These are phyloP conservation scores for Candoia aspera DNA, from an alignment of 2,113 vertebrate genomes.

Conservation along the genomic window DNA sequence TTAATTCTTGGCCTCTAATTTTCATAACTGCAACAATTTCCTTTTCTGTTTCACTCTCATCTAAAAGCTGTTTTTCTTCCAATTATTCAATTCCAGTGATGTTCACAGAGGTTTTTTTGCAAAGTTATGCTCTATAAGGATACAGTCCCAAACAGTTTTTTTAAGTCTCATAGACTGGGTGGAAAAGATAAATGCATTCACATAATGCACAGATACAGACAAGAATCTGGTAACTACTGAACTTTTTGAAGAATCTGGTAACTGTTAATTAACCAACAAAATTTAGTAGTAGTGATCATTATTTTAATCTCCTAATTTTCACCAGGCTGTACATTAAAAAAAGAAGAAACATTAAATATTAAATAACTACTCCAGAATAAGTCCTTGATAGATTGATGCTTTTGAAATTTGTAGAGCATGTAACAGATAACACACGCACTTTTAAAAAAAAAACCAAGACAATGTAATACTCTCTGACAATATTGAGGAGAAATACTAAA, in stretches of 20 bases:
- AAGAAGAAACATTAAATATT: constrained; percentile 74
- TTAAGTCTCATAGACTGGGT: constrained; percentile 56
- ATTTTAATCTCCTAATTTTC: constrained; percentile 76
- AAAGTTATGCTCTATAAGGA: constrained; percentile 70
- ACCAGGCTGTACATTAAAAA: constrained; percentile 65
- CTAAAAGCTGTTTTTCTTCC: constrained; percentile 65
- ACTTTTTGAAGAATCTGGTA: constrained; percentile 74
- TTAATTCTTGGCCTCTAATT: constrained; percentile 57
- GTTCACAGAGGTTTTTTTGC: constrained; percentile 78
- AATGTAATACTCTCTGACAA: constrained; percentile 44
- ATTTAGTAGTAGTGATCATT: constrained; percentile 70
- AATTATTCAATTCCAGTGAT: constrained; percentile 60
- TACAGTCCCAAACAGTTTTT: constrained; percentile 72
- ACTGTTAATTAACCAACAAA: constrained; percentile 74
- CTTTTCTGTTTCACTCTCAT: constrained; percentile 66
- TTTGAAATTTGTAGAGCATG: constrained; percentile 64
- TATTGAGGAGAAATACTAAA: constrained; percentile 64
- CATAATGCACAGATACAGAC: constrained; percentile 66
- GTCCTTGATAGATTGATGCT: constrained; percentile 73
- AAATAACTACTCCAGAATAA: constrained; percentile 73
- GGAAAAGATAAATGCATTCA: constrained; percentile 35
- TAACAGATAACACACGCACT: constrained; percentile 63
- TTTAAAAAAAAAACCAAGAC: constrained; percentile 64
- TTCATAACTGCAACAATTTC: constrained; percentile 72
- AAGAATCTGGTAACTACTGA: constrained; percentile 68